Base-by-base conservation (phyloP, 2,797 vertebrate species). In the Alfaro cultratus region DNA sequence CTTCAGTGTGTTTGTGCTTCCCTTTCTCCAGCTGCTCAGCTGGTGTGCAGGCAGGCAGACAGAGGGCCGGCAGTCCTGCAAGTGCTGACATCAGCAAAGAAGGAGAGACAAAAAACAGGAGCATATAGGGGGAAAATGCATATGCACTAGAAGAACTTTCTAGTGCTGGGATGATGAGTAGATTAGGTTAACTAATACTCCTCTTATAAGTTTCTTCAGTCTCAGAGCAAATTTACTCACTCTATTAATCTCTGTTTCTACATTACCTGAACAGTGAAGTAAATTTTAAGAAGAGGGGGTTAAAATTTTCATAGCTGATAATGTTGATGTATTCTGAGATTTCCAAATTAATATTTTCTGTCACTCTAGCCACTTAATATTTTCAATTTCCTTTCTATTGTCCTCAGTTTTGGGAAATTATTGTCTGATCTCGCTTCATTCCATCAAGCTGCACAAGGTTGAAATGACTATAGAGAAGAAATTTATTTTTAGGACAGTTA, bases 71-170 rank as follows among this genome's bases (percentile, higher is more conserved):
- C 80, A 41, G 78, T 76, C 64, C 81, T 88, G 75, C 49, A 89
- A 91, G 80, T 89, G 92, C 92, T 92, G 88, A 93, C 81, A 91
- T 92, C 85, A 92, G 92, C 92, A 92, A 62, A 78, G 72, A 83
- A 41, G 3, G 15, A 85, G 71, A 75, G 51, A 80, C 51, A 81
- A 45, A 75, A 75, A 45, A 71, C 45, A 79, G 23, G 79, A 71
- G 79, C 45, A 82, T 16, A 78, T 4, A 68, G 67, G 80, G 39
- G 55, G 31, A 79, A 51, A 81, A n/a, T 11, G 46, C 26, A 64
- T 51, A 78, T 9, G 53, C 23, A 62, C 73, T 77, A 77, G 68
- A 86, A 31, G 72, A 60, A 9, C 13, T 79, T 71, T 81, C 21
- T 74, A 39, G 70, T 62, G 26, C 36, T 80, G 70, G 78, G 51